Conservation (phyloP, 2,888 invertebrate species). For the Mystacides longicornis region DNA sequence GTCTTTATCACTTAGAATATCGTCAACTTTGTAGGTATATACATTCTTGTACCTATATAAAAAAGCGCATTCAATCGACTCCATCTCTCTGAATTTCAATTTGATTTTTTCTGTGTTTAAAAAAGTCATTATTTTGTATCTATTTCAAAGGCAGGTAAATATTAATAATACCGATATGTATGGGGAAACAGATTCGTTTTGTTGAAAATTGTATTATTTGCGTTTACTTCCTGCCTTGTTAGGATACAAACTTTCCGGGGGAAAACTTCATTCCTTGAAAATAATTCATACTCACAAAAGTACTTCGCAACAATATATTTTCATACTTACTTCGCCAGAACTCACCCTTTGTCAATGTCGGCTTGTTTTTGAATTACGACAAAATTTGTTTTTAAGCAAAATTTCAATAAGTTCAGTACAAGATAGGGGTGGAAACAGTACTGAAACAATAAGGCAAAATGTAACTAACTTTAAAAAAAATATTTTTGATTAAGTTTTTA, state of each 20-base stretch:
- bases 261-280: conserved; percentile 11
- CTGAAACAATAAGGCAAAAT: neutral
- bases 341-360: conserved; percentile 16
- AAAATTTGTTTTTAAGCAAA: conserved; percentile 7
- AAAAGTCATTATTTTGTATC: too few species aligned
- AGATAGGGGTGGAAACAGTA: neutral
- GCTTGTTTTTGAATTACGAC: conserved; percentile 11
- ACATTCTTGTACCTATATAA: too few species aligned
- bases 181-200: neutral
- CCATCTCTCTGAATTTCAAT: too few species aligned
- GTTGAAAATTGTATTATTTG: neutral
- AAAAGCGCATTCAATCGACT: too few species aligned
- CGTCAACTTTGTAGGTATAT: too few species aligned
- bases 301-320: conserved; percentile 11
- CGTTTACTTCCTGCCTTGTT: neutral
- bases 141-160: too few species aligned
- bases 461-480: neutral
- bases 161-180: too few species aligned
- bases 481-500: too few species aligned
- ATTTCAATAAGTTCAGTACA: conserved; percentile 12
- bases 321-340: conserved; percentile 6
- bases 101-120: too few species aligned
- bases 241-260: neutral
- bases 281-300: conserved; percentile 15
- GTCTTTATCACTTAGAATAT: too few species aligned